Evolutionary conservation across 1,140 invertebrate genomes (phyloP), one percentile per base, ranked within the genome.

Genomic region (Diabrotica virgifera): DNA sequence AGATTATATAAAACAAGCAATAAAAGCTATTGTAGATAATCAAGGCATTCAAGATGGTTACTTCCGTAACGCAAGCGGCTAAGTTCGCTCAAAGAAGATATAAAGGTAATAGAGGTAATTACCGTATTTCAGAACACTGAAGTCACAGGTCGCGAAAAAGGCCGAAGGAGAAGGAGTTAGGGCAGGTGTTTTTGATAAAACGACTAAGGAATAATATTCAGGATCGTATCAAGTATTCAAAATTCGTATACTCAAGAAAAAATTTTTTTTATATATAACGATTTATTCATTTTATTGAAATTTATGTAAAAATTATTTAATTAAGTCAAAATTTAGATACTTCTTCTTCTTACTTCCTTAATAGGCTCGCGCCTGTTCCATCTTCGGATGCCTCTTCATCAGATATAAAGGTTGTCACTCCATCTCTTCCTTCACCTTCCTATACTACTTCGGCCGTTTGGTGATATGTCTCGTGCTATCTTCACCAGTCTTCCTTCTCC

Each of bases 51-150:
- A 70, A 65, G 68, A 70, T 70, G 68, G 68, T 64, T 14, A 67
- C 63, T 67, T 70, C 68, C 65, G 60, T 62, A 62, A 70, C 59
- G 36, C 12, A 14, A 12, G 9, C 51, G 64, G 58, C 51, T 36
- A 59, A 65, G 58, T 35, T 40, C 55, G 40, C 35, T 40, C 64
- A 51, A 52, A 62, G 58, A 53, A 62, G 65, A 64, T 67, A 52
- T 62, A 62, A 70, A 60, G 64, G 67, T 70, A 70, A 70, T 67
- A 70, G 68, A 59, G 63, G 65, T 61, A 67, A 70, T 70, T 70
- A 70, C 68, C 65, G 65, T 70, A 67, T 67, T 70, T 70, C 62
- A 70, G 36, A 38, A 36, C 12, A 59, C 11, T 13, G 37, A 38
- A 54, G 53, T 11, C 24, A 24, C 36, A 59, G 57, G 38, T 12